phyloP scores from a whole-genome alignment of 1,140 invertebrate genomes.

The Periplaneta americana region DNA sequence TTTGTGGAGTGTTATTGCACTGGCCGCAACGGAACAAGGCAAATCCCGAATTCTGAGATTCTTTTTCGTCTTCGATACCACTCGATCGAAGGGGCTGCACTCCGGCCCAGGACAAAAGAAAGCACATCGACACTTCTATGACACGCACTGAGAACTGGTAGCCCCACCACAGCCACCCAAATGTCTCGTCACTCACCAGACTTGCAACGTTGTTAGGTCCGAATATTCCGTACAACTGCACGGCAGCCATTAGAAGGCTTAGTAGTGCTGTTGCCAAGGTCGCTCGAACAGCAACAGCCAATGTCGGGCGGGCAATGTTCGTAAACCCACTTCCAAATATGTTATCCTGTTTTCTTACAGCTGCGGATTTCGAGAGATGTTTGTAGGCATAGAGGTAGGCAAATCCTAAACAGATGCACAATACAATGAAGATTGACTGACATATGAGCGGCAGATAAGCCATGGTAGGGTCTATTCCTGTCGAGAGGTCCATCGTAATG shows the following conservation, averaged over 20 bases:
- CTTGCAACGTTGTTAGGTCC: conserved; percentile 52
- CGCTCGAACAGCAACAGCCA: conserved; percentile 75
- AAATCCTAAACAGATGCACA: conserved; percentile 71
- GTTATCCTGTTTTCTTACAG: conserved; percentile 36
- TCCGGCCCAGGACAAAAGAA: conserved; percentile 72
- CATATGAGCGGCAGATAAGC: conserved; percentile 67
- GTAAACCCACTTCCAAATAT: conserved; percentile 34
- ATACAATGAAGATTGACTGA: conserved; percentile 73
- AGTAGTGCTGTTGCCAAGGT: conserved; percentile 78
- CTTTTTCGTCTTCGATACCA: conserved; percentile 36
- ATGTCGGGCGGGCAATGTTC: conserved; percentile 36
- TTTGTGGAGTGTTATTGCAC: conserved; percentile 34
- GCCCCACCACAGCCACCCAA: conserved; percentile 81
- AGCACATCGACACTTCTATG: conserved; percentile 77
- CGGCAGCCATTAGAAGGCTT: conserved; percentile 70
- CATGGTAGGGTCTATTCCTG: conserved; percentile 40
- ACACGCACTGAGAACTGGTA: conserved; percentile 79
- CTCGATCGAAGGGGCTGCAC: conserved; percentile 36
- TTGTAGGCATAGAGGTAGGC: conserved; percentile 79
- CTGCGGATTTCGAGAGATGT: conserved; percentile 37
- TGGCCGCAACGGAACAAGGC: conserved; percentile 64
- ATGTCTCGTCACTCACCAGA: conserved; percentile 32
- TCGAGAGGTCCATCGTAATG: conserved; percentile 70
- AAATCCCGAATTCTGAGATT: conserved; percentile 52
- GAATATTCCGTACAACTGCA: conserved; percentile 80